Conservation (phyloP, 2,888 invertebrate genomes). For the Baccha elongata region DNA sequence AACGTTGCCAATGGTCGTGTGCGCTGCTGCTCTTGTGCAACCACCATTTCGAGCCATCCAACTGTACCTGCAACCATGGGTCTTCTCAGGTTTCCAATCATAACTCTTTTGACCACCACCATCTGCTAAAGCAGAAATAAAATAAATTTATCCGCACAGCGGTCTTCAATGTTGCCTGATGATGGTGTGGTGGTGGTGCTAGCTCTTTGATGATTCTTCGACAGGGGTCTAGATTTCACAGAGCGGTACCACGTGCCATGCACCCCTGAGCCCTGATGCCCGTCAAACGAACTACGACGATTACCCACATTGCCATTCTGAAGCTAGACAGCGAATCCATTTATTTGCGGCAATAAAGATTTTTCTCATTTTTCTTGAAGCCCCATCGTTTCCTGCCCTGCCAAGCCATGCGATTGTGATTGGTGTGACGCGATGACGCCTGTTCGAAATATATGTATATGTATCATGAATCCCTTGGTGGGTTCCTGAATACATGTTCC, state of each 20-base stretch:
- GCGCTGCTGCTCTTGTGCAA: conserved; percentile 4
- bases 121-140: conserved; percentile 65
- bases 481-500: conserved; percentile 25
- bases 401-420: conserved; percentile 56
- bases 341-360: conserved; percentile 71
- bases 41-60: conserved; percentile 24
- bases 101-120: conserved; percentile 70
- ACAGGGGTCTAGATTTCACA: conserved; percentile 67
- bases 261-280: conserved; percentile 28
- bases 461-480: conserved; percentile 46
- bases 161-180: conserved; percentile 43
- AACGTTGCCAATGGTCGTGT: conserved; percentile 34
- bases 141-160: conserved; percentile 68
- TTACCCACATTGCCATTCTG: conserved; percentile 62
- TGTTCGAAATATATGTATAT: conserved; percentile 31
- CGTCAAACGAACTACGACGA: conserved; percentile 43
- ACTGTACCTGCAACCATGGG: conserved; percentile 48
- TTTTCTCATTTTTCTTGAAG: conserved; percentile 61
- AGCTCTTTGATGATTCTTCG: conserved; percentile 49
- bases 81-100: conserved; percentile 63
- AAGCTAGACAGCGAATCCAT: conserved; percentile 56
- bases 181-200: conserved; percentile 3
- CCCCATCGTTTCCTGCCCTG: conserved; percentile 54
- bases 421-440: conserved; percentile 71
- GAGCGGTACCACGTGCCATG: conserved; percentile 56